Percentiles rank a stretch among this genome's conserved stretches.
phyloP scores from a whole-genome alignment of 2,888 invertebrate genomes.

The Oscheius myriophilus region DNA sequence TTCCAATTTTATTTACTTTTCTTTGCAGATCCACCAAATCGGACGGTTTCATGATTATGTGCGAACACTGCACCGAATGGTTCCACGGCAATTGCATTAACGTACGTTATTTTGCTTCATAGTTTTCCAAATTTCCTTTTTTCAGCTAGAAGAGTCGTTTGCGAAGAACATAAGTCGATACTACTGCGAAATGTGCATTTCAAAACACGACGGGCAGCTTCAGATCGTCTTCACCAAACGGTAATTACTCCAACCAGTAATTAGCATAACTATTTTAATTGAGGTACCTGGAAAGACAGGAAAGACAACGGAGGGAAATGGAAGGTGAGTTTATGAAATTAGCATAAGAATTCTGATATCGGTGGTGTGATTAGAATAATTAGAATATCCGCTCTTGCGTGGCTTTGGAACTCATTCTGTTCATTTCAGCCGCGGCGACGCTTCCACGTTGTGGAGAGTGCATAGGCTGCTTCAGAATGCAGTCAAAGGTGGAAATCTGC shows the following conservation, averaged over 20 bases:
- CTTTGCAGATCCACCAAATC: too few relatives aligned
- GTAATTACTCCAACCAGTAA: not conserved
- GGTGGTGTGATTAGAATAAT: too few relatives aligned
- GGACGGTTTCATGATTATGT: constrained; percentile 71
- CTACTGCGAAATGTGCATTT: constrained; percentile 19
- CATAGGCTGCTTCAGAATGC: not conserved
- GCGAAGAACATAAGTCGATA: constrained; percentile 20
- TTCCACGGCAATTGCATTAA: constrained; percentile 95
- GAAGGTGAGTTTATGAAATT: constrained; percentile 5
- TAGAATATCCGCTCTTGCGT: too few relatives aligned
- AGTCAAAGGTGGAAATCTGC: not conserved
- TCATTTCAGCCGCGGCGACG: not conserved
- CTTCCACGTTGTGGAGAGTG: constrained; percentile 5
- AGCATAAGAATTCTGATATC: too few relatives aligned
- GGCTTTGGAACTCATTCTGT: too few relatives aligned
- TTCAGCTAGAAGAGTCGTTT: constrained; percentile 20
- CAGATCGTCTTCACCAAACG: constrained; percentile 19
- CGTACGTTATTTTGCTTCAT: constrained; percentile 6
- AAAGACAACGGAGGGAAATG: constrained; percentile 15
- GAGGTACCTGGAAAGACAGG: constrained; percentile 1
- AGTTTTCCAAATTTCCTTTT: not conserved
- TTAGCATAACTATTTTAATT: too few relatives aligned
- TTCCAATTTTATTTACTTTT: too few relatives aligned
- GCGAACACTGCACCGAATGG: constrained; percentile 98
- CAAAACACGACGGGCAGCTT: not conserved